A percentile compares a stretch with the other conserved stretches of the same genome.
Conservation (phyloP, 2,113 vertebrate genomes). For the Miniopterus natalensis region DNA sequence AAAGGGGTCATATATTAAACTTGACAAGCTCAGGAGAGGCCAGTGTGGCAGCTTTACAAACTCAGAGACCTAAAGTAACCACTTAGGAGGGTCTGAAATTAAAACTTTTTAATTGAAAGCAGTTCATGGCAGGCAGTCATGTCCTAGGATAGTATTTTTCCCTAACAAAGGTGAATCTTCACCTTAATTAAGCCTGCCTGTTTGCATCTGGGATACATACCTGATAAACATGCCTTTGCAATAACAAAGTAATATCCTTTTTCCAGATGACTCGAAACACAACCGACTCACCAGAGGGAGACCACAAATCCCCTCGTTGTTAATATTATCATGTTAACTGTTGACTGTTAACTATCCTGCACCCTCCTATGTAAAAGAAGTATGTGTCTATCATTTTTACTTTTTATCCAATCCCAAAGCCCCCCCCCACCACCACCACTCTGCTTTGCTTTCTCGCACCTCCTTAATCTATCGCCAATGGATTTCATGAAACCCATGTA, state of each 20-base stretch:
- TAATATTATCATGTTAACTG: background rate
- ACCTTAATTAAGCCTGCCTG: background rate
- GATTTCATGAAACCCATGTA: background rate
- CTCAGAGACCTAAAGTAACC: background rate
- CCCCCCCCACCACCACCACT: too few species aligned
- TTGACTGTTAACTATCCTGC: background rate
- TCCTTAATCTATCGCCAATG: background rate
- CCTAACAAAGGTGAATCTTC: background rate
- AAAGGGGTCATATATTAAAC: background rate
- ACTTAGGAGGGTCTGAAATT: too few species aligned
- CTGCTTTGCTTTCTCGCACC: background rate
- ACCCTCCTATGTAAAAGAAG: background rate
- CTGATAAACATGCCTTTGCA: background rate
- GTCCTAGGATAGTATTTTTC: background rate
- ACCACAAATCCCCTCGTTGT: background rate
- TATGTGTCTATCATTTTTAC: background rate
- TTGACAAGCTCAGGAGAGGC: background rate
- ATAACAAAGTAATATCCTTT: background rate
- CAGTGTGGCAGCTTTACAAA: background rate
- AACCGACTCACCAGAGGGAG: background rate
- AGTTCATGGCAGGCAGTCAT: background rate
- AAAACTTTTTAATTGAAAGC: background rate
- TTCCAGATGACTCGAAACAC: background rate
- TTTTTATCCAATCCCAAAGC: background rate
- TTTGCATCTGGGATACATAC: too few species aligned